Evolutionary conservation across 2,888 invertebrate species (phyloP).

Genomic region (Autographa gamma): DNA sequence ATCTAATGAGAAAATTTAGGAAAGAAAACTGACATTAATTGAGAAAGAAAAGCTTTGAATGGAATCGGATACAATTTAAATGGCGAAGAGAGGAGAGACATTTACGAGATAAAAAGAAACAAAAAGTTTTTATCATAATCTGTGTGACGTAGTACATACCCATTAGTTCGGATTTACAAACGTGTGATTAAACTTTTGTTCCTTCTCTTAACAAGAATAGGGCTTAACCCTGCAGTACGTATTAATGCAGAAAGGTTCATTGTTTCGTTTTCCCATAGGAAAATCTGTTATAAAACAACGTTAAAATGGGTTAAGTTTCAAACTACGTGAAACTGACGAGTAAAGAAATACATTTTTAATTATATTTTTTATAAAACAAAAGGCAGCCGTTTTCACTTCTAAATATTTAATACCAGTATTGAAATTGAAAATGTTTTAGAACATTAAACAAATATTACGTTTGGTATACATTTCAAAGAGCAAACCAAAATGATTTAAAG

Average conservation of each 20-base stretch:
- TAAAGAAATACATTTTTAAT: background rate
- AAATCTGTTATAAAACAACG: background rate
- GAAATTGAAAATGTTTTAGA: background rate
- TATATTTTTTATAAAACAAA: too few species aligned
- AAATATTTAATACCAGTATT: background rate
- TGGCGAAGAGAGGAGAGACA: too few species aligned
- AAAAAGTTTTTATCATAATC: background rate
- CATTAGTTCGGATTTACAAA: background rate
- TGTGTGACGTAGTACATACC: background rate
- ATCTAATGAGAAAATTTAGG: background rate
- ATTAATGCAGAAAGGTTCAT: slow-evolving; percentile 1
- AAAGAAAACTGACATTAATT: too few species aligned
- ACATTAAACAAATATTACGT: background rate
- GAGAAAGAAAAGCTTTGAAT: too few species aligned
- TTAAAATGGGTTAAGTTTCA: slow-evolving; percentile 1
- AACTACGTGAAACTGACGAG: background rate
- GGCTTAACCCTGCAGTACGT: background rate
- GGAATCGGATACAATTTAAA: too few species aligned
- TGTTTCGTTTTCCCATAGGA: background rate
- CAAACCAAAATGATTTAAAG: background rate
- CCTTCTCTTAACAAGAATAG: background rate
- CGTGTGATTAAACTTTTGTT: background rate
- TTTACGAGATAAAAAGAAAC: background rate
- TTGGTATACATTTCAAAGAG: slow-evolving; percentile 4
- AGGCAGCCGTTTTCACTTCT: too few species aligned